A percentile compares a stretch with the other conserved stretches of the same genome.
phyloP scores from a whole-genome alignment of 1,140 invertebrate species.

The Caerostris extrusa region DNA sequence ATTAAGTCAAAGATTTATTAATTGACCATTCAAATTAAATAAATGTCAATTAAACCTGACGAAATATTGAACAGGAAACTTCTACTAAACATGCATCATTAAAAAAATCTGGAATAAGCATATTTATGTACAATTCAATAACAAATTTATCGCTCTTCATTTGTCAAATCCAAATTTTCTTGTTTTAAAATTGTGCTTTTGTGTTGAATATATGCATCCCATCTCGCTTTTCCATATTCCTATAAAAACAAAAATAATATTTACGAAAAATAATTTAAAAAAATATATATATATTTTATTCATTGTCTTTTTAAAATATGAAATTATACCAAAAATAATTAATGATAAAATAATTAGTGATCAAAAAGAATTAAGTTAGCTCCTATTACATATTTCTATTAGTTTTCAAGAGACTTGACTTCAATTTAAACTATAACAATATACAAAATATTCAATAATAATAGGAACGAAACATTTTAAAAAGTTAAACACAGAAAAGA shows the following conservation, averaged over 20 bases:
- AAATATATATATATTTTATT: no score
- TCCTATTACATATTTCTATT: no score
- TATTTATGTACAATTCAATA: not conserved
- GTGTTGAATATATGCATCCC: conserved; percentile 81
- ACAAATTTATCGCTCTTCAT: conserved; percentile 31
- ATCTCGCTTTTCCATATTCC: conserved; percentile 81
- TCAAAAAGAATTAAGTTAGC: no score
- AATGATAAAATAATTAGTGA: no score
- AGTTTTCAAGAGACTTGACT: no score
- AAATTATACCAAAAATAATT: no score
- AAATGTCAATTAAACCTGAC: not conserved
- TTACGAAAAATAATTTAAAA: not conserved
- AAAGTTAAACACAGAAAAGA: no score
- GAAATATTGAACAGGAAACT: not conserved
- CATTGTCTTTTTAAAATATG: no score
- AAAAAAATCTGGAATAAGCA: conserved; percentile 55
- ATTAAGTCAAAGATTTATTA: not conserved
- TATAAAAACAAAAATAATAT: conserved; percentile 77
- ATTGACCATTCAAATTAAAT: not conserved
- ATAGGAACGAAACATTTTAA: no score
- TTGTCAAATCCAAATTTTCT: conserved; percentile 26
- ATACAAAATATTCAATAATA: no score
- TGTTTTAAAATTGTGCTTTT: conserved; percentile 79
- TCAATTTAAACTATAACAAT: no score
- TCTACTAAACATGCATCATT: not conserved